Base-by-base conservation (phyloP, 2,113 vertebrate species). In the Thinocorus orbignyianus region DNA sequence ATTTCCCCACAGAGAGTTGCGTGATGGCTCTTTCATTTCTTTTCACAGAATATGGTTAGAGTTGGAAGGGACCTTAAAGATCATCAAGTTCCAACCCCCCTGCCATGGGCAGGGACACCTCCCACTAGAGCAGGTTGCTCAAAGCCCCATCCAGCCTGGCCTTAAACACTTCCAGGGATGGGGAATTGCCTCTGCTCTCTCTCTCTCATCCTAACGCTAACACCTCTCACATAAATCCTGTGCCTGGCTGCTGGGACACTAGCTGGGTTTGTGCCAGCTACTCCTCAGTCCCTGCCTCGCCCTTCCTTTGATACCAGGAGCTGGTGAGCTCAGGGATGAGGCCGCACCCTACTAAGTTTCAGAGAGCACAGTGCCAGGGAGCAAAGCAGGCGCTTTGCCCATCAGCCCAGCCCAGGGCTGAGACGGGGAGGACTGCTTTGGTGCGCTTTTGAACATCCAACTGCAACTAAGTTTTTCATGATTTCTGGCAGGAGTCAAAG, bases 211-310 rank as follows among this genome's bases (percentile, higher is more conserved):
- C 62, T 10, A 35, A 46, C 0, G 7, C 23, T 22, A 8, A 5
- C 10, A 7, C 13, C 8, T 55, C 19, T 37, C 48, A 9, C 20
- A 10, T 11, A n/a, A 68, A 54, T 11, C 16, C 42, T 7, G 2
- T 18, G 42, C 35, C 33, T 11, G 35, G 52, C 18, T 0, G 0
- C 33, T 71, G 0, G 1, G 57, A 10, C 6, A 9, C 13, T 37
- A 46, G 3, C 25, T 48, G 57, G 9, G 31, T 58, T 90, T 10
- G 6, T 58, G 17, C 23, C 31, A 58, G 6, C 37, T 71, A 1
- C 5, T 58, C 8, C 30, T 51, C 0, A 0, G 49, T 61, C 11
- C 18, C 51, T 70, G 24, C 46, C 61, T 46, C 39, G 15, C 35
- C 3, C 1, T 71, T 58, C 14, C 37, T 16, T 68, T 25, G 39